Evolutionary conservation across 1,140 invertebrate species (phyloP).

Genomic region (Aphidius gifuensis): DNA sequence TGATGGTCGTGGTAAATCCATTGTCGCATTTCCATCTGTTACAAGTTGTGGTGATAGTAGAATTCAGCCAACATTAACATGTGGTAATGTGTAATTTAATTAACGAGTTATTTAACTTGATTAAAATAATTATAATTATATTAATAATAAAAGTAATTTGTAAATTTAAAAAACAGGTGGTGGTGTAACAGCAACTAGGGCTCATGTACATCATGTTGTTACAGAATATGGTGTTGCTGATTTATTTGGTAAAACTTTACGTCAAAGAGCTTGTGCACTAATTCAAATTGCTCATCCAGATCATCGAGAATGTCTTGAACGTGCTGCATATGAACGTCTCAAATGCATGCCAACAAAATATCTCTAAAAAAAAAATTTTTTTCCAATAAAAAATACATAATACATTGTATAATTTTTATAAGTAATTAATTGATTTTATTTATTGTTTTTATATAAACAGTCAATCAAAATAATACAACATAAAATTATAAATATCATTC

Average conservation of each 20-base stretch:
- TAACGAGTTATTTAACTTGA: background rate
- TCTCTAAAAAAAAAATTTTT: background rate
- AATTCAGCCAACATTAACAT: constrained; percentile 81
- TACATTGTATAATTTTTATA: background rate
- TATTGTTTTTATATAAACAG: background rate
- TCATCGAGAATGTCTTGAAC: constrained; percentile 81
- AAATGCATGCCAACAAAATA: constrained; percentile 75
- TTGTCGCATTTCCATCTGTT: constrained; percentile 85
- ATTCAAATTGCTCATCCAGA: constrained; percentile 90
- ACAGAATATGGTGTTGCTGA: constrained; percentile 90
- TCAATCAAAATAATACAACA: background rate
- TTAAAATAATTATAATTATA: background rate
- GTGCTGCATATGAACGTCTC: constrained; percentile 82
- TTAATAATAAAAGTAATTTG: too few relatives aligned
- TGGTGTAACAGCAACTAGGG: constrained; percentile 88
- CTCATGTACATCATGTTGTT: constrained; percentile 84
- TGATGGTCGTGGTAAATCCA: constrained; percentile 87
- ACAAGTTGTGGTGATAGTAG: constrained; percentile 82
- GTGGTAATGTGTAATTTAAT: constrained; percentile 39
- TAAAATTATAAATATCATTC: too few relatives aligned
- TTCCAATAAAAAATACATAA: background rate
- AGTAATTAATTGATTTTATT: background rate
- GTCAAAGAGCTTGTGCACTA: constrained; percentile 84
- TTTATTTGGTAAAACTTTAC: constrained; percentile 84
- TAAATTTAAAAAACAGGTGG: constrained; percentile 60